phyloP scores from a whole-genome alignment of 1,140 invertebrate species.

The Arctopsyche grandis region DNA sequence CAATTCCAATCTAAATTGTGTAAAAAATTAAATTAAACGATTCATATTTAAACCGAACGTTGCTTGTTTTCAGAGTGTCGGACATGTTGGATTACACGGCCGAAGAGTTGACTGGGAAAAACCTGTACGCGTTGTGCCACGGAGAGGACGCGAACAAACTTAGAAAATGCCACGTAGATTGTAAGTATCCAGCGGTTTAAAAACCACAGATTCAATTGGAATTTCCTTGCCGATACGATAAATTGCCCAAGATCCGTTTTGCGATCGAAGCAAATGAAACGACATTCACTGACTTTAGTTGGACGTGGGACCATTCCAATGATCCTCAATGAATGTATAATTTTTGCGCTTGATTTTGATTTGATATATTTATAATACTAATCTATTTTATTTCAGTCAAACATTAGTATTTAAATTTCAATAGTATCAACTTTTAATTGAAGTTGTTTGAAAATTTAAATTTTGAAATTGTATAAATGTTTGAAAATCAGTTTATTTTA shows the following conservation, averaged over 20 bases:
- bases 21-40: not conserved
- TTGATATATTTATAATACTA: too few relatives aligned
- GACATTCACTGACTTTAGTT: not conserved
- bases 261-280: not conserved
- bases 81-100: slow-evolving; percentile 92
- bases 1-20: not conserved
- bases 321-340: too few relatives aligned
- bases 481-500: too few relatives aligned
- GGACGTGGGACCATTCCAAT: not conserved
- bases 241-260: not conserved
- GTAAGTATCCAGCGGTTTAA: slow-evolving; percentile 73
- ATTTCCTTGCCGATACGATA: not conserved
- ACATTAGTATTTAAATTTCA: too few relatives aligned
- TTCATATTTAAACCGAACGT: not conserved
- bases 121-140: slow-evolving; percentile 93
- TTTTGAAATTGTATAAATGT: too few relatives aligned
- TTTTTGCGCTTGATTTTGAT: too few relatives aligned
- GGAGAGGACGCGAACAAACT: slow-evolving; percentile 94
- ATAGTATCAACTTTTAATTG: too few relatives aligned
- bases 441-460: too few relatives aligned
- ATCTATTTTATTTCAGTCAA: too few relatives aligned
- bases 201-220: slow-evolving; percentile 14
- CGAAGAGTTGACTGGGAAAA: slow-evolving; percentile 93
- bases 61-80: slow-evolving; percentile 75
- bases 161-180: slow-evolving; percentile 90